Base-by-base conservation (phyloP, 2,888 invertebrate species). In the Leucophenga maculata region DNA sequence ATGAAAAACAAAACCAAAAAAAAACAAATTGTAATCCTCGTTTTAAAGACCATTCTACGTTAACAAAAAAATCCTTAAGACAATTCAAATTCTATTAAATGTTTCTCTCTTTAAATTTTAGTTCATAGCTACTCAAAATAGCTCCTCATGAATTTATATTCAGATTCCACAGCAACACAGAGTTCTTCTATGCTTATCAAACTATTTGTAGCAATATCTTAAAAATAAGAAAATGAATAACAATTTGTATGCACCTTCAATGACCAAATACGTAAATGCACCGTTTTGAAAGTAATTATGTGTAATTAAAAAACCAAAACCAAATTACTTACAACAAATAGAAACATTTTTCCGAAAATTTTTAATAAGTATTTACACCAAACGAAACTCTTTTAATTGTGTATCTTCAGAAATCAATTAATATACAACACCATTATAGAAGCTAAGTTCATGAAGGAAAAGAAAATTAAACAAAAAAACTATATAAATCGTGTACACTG, bases 211-310 rank as follows among this genome's bases (percentile, higher is more conserved):
- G 48, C 48, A 16, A n/a, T 48, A 48, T 16, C 6, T 26, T 26
- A 66, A 32, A 67, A 67, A 50, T 67, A 59, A 67, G 64, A 26
- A 26, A 26, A 26, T 26, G 3, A 26, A 26, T 50, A 50, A 32
- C 16, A 65, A 44, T 52, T 52, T 20, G 13, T 18, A 22, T 13
- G 62, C 62, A 64, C 62, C 20, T 48, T 46, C 3, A 48, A 64
- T 64, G 48, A 64, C 62, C 62, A 46, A 64, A 62, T 62, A 62
- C 62, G 46, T 64, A 64, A 64, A 64, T 14, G 62, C 62, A 64
- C 62, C n/a, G 20, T 64, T 64, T 48, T 32, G n/a, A 48, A 20
- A 64, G 22, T 48, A 22, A 48, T 2, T 20, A 54, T 4, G 1
- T 54, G 18, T 54, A 26, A 62, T 16, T 44, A 62, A 64, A n/a